Evolutionary conservation across 2,113 vertebrate genomes (phyloP).

Genomic region (Paradoxurus hermaphroditus): DNA sequence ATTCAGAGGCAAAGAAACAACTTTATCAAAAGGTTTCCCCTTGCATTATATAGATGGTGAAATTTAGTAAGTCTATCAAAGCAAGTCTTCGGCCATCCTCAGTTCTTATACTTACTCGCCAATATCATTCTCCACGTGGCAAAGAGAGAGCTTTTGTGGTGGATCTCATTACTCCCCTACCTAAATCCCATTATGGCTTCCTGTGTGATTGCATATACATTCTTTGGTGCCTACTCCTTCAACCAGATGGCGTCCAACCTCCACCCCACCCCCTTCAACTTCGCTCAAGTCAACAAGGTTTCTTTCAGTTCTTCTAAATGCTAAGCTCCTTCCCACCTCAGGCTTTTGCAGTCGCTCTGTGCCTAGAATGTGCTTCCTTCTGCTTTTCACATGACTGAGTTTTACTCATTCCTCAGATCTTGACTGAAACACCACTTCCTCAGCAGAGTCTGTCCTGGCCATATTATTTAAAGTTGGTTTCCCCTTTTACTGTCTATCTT

Average conservation of each 20-base stretch:
- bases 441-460: neutral
- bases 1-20: neutral
- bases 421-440: slow-evolving; percentile 16
- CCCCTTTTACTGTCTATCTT: neutral
- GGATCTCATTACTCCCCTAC: neutral
- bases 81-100: neutral
- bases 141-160: neutral
- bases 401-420: slow-evolving; percentile 25
- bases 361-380: slow-evolving; percentile 45
- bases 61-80: neutral
- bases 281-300: neutral
- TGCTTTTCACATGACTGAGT: slow-evolving; percentile 38
- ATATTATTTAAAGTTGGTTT: neutral
- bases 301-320: slow-evolving; percentile 32
- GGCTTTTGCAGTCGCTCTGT: neutral
- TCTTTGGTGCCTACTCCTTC: neutral
- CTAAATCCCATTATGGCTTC: neutral
- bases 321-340: neutral
- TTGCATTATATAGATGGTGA: neutral
- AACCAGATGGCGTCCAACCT: neutral
- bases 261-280: neutral
- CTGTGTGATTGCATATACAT: neutral
- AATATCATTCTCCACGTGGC: neutral
- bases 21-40: neutral
- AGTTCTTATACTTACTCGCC: neutral